Percentiles rank a stretch among this genome's conserved stretches.
These are phyloP conservation scores for Spodoptera littoralis DNA, from an alignment of 2,888 invertebrate genomes.

Conservation along the genomic window DNA sequence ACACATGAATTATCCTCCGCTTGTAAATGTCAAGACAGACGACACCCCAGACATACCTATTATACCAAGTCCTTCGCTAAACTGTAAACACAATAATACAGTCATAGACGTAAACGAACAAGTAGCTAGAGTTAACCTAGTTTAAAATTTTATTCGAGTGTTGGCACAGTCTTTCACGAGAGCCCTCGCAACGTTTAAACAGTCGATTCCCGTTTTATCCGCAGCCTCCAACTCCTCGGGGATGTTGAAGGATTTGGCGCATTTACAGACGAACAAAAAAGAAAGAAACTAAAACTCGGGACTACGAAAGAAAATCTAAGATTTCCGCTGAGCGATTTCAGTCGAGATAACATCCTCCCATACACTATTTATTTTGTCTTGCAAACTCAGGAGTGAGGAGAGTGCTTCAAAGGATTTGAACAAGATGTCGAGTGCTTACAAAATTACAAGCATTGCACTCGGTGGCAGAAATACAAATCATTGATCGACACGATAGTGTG, in stretches of 20 bases:
- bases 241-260: conserved; percentile 77
- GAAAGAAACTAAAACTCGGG: conserved; percentile 59
- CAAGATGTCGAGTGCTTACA: conserved; percentile 41
- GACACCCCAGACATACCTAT: conserved; percentile 26
- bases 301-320: conserved; percentile 63
- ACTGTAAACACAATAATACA: conserved; percentile 31
- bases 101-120: conserved; percentile 15
- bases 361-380: conserved; percentile 71
- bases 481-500: conserved; percentile 67
- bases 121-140: conserved; percentile 61
- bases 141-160: conserved; percentile 76
- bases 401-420: conserved; percentile 47
- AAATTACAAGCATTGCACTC: conserved; percentile 41
- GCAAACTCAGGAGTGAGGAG: conserved; percentile 61
- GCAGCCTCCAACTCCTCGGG: conserved; percentile 65
- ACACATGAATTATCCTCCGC: conserved; percentile 53
- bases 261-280: conserved; percentile 74
- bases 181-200: conserved; percentile 75
- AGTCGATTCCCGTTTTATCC: conserved; percentile 76
- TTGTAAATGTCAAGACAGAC: conserved; percentile 42
- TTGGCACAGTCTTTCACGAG: conserved; percentile 71
- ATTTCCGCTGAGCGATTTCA: conserved; percentile 66
- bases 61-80: conserved; percentile 29
- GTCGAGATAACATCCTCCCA: conserved; percentile 62
- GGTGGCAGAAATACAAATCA: conserved; percentile 57